Percentiles rank a stretch among this genome's conserved stretches.
Evolutionary conservation across 2,888 invertebrate species (phyloP).

Genomic region (Chymomyza fuscimana): DNA sequence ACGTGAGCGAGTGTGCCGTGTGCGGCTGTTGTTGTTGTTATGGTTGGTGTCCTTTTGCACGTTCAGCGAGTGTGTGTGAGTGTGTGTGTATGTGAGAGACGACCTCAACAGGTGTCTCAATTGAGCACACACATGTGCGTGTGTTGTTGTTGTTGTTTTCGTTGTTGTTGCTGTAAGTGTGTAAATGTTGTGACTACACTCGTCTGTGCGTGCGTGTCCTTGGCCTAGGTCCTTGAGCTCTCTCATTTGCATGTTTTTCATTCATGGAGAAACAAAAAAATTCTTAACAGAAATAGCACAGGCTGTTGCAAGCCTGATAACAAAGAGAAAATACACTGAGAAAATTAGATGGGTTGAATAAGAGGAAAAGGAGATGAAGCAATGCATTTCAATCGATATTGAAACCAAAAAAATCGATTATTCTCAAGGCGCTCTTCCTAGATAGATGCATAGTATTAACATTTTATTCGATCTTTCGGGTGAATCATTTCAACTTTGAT

Average conservation of each 20-base stretch:
- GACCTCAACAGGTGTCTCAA: conserved; percentile 66
- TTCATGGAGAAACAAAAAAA: background rate
- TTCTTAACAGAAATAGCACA: background rate
- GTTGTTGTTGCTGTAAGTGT: conserved; percentile 37
- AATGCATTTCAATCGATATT: too few relatives aligned
- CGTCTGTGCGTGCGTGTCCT: conserved; percentile 21
- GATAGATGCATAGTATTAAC: too few relatives aligned
- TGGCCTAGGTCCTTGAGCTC: conserved; percentile 14
- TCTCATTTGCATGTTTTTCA: conserved; percentile 5
- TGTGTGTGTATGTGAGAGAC: conserved; percentile 47
- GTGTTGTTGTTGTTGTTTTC: background rate
- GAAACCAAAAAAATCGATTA: too few relatives aligned
- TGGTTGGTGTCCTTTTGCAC: conserved; percentile 60
- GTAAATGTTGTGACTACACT: conserved; percentile 49
- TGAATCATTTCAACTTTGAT: too few relatives aligned
- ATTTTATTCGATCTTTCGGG: too few relatives aligned
- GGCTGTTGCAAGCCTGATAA: background rate
- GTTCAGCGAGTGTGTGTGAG: conserved; percentile 60
- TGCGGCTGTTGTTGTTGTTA: conserved; percentile 1
- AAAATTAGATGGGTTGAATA: background rate
- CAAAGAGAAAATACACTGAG: background rate
- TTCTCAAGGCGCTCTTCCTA: too few relatives aligned
- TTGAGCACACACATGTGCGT: conserved; percentile 48
- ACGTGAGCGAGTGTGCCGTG: conserved; percentile 6
- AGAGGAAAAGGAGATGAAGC: background rate